Evolutionary conservation across 2,113 vertebrate species (phyloP).

Genomic region (Gobiocypris rarus): DNA sequence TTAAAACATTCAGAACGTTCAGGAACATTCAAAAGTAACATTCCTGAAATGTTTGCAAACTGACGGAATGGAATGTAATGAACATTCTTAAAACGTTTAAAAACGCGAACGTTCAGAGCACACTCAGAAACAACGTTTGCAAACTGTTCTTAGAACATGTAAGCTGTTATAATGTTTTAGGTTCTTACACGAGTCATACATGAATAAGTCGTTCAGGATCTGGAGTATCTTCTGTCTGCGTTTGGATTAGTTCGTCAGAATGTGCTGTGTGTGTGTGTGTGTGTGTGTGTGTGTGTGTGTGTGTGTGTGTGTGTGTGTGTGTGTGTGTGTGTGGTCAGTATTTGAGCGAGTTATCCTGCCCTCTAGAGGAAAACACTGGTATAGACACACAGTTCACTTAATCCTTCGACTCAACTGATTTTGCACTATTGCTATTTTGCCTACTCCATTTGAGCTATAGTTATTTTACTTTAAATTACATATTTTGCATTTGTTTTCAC

Average conservation of each 20-base stretch:
- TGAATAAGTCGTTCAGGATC: background rate
- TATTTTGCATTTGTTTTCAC: background rate
- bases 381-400: background rate
- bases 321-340: background rate
- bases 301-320: background rate
- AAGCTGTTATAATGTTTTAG: background rate
- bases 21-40: too few relatives aligned
- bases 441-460: background rate
- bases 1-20: too few relatives aligned
- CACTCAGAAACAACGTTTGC: too few relatives aligned
- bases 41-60: too few relatives aligned
- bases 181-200: too few relatives aligned
- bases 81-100: too few relatives aligned
- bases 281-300: background rate
- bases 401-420: background rate
- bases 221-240: background rate
- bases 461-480: background rate
- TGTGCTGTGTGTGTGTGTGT: background rate
- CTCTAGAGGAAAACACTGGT: conserved; percentile 2
- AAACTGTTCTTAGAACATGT: too few relatives aligned
- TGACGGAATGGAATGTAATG: too few relatives aligned
- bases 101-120: too few relatives aligned
- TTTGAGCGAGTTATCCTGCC: background rate
- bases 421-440: background rate
- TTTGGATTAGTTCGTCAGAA: too few relatives aligned